Conservation (phyloP, 2,797 vertebrate species). For the Takifugu rubripes region DNA sequence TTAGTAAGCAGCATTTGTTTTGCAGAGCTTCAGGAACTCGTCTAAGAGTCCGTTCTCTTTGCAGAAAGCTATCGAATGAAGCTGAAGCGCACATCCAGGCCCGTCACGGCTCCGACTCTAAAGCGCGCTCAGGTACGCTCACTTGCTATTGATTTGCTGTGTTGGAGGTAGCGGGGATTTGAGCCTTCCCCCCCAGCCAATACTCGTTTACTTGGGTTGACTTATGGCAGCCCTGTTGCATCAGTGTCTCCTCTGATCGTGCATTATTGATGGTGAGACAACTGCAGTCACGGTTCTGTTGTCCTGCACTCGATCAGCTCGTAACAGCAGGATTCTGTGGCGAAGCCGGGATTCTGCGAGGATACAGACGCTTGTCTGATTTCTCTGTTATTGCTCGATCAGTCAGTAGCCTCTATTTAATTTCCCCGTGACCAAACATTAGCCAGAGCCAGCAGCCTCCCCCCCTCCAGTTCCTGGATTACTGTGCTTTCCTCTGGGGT, state of each 20-base stretch:
- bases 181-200: not conserved
- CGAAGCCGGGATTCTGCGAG: not conserved
- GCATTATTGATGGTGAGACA: not conserved
- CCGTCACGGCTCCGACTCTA: too few relatives aligned
- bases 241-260: not conserved
- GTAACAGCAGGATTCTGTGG: constrained; percentile 2
- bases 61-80: too few relatives aligned
- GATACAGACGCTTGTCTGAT: not conserved
- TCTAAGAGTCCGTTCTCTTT: too few relatives aligned
- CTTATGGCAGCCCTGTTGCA: not conserved
- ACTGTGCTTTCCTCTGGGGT: not conserved
- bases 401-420: not conserved
- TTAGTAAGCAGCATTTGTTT: too few relatives aligned
- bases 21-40: too few relatives aligned
- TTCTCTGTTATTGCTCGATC: not conserved
- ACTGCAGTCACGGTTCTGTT: not conserved
- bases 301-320: constrained; percentile 1
- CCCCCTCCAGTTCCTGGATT: not conserved
- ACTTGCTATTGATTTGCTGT: not conserved
- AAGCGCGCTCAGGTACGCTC: too few relatives aligned
- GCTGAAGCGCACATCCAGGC: too few relatives aligned
- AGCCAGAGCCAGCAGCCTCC: not conserved
- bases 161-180: not conserved
- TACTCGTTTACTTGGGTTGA: not conserved
- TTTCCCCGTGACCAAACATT: not conserved